These are phyloP conservation scores for Meiosimyza platycephala DNA, from an alignment of 2,888 invertebrate species.

Conservation along the genomic window DNA sequence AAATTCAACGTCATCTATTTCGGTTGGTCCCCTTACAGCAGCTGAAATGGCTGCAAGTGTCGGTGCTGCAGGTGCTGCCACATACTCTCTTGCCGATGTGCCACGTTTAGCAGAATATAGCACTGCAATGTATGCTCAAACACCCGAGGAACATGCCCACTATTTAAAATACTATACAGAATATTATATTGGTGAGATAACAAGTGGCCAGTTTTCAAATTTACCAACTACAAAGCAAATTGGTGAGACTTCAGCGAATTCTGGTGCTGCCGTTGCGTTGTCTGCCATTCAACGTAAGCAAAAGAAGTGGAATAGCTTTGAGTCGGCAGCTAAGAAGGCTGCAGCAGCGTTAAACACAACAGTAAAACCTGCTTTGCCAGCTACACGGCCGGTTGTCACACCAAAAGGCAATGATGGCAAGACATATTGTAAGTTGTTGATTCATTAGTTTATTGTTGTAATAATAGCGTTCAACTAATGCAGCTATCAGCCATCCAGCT, in stretches of 20 bases:
- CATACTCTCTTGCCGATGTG: constrained; percentile 74
- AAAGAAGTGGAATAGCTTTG: constrained; percentile 62
- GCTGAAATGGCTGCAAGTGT: constrained; percentile 37
- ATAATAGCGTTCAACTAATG: too few relatives aligned
- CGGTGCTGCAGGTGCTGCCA: constrained; percentile 39
- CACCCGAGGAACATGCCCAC: constrained; percentile 76
- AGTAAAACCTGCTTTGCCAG: constrained; percentile 62
- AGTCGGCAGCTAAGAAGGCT: constrained; percentile 61
- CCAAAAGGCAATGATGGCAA: constrained; percentile 65
- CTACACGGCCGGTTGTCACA: constrained; percentile 50
- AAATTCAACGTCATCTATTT: constrained; percentile 26
- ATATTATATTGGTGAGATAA: constrained; percentile 72
- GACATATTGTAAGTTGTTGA: constrained; percentile 59
- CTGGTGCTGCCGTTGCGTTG: constrained; percentile 89
- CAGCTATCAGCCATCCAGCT: too few relatives aligned
- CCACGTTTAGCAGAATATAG: constrained; percentile 81
- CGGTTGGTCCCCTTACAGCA: constrained; percentile 44
- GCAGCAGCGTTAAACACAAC: constrained; percentile 61
- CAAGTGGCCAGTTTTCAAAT: constrained; percentile 59
- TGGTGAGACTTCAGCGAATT: constrained; percentile 73
- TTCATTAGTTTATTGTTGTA: background rate
- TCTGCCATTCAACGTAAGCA: constrained; percentile 77
- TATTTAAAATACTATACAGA: constrained; percentile 79
- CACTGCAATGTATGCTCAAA: constrained; percentile 79
- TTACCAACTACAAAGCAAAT: constrained; percentile 57